phyloP scores from a whole-genome alignment of 2,797 vertebrate genomes.

The Karalla daura region DNA sequence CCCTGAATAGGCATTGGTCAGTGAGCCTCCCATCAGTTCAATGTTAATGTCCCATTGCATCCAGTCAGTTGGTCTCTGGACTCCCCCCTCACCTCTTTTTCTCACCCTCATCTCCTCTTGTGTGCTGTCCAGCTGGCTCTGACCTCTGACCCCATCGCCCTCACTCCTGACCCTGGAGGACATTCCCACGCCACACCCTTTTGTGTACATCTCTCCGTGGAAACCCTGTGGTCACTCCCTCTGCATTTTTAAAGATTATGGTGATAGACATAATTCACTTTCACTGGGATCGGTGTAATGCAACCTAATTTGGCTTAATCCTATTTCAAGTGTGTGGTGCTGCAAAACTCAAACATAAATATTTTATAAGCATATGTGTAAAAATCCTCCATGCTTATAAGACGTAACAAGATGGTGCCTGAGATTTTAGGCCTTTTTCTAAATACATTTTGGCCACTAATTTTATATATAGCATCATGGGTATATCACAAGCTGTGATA shows the following conservation, averaged over 20 bases:
- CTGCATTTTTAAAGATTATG: slow-evolving; percentile 67
- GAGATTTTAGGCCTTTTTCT: too few relatives aligned
- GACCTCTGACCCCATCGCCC: slow-evolving; percentile 82
- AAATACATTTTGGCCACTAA: too few relatives aligned
- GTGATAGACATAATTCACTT: slow-evolving; percentile 55
- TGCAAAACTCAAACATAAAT: neutral
- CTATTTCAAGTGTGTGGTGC: slow-evolving; percentile 32
- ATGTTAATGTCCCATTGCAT: slow-evolving; percentile 83
- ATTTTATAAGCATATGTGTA: neutral
- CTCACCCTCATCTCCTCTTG: slow-evolving; percentile 84
- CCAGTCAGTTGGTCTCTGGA: slow-evolving; percentile 60
- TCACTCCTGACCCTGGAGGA: slow-evolving; percentile 84
- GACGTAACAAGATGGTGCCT: too few relatives aligned
- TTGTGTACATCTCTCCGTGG: slow-evolving; percentile 80
- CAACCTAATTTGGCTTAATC: slow-evolving; percentile 63
- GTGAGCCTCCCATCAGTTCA: slow-evolving; percentile 78
- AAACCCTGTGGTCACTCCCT: slow-evolving; percentile 79
- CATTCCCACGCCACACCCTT: slow-evolving; percentile 89
- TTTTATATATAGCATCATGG: too few relatives aligned
- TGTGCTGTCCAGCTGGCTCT: slow-evolving; percentile 86
- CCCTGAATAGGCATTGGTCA: slow-evolving; percentile 67
- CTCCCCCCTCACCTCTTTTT: slow-evolving; percentile 67
- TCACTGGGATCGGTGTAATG: slow-evolving; percentile 63
- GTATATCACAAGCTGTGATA: too few relatives aligned
- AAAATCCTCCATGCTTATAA: neutral